These are phyloP conservation scores for Meandrina meandrites DNA, from an alignment of 92 coral and sea anemone genomes.

Conservation along the genomic window DNA sequence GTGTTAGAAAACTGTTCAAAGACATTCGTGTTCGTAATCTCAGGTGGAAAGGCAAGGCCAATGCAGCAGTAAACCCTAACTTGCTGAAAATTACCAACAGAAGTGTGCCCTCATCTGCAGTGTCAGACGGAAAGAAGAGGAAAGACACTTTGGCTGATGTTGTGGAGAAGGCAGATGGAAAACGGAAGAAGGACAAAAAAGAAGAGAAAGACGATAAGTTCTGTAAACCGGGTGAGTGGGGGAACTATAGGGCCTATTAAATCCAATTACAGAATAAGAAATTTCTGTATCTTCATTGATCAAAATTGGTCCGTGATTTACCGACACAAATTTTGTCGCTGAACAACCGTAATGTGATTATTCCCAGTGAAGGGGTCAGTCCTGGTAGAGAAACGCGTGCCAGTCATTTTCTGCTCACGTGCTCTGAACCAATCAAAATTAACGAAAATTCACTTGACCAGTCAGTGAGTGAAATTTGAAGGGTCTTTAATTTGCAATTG, in stretches of 20 bases:
- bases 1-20: too few relatives aligned
- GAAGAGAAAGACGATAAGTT: constrained; percentile 82
- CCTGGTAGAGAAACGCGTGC: neutral
- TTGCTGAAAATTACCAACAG: constrained; percentile 40
- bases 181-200: constrained; percentile 73
- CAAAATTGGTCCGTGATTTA: neutral
- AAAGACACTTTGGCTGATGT: constrained; percentile 69
- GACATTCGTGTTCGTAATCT: neutral
- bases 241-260: neutral
- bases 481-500: too few relatives aligned
- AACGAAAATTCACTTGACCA: neutral
- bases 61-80: constrained; percentile 51
- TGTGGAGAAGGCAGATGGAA: constrained; percentile 76
- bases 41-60: constrained; percentile 54
- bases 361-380: neutral
- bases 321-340: too few relatives aligned
- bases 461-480: neutral
- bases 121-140: constrained; percentile 59
- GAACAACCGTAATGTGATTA: neutral
- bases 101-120: constrained; percentile 55
- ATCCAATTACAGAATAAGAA: neutral
- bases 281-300: neutral
- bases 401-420: constrained; percentile 2
- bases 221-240: constrained; percentile 84
- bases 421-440: neutral